Conservation (phyloP, 35 echinoderm and acorn worm genomes). For the Patiria miniata region DNA sequence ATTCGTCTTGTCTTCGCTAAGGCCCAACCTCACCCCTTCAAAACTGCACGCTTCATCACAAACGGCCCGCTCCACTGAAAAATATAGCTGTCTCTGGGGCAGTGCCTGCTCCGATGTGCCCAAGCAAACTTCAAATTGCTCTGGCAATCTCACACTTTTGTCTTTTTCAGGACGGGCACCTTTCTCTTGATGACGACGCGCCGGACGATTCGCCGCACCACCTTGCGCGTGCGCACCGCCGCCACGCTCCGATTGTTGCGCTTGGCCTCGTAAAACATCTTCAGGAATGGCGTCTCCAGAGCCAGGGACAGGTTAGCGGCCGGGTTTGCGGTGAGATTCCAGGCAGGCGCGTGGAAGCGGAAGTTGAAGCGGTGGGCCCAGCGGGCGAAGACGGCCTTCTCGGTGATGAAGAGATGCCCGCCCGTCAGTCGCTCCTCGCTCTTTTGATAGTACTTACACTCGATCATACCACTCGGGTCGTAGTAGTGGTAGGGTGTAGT, state of each 20-base stretch:
- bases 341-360: constrained; percentile 68
- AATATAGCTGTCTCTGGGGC: too few relatives aligned
- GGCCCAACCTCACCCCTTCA: too few relatives aligned
- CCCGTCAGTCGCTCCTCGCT: constrained; percentile 71
- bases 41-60: too few relatives aligned
- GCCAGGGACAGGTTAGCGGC: neutral
- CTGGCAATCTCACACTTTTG: neutral
- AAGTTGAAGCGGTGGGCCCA: constrained; percentile 88
- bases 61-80: too few relatives aligned
- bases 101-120: too few relatives aligned
- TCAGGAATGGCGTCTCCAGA: constrained; percentile 61
- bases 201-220: constrained; percentile 44
- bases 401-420: constrained; percentile 92
- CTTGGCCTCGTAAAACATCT: constrained; percentile 55
- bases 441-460: constrained; percentile 84
- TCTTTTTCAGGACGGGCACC: constrained; percentile 50
- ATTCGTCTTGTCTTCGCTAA: too few relatives aligned
- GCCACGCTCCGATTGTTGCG: constrained; percentile 26
- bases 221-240: constrained; percentile 11
- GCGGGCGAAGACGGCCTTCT: constrained; percentile 90
- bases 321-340: constrained; percentile 28
- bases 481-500: constrained; percentile 86
- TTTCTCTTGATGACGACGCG: constrained; percentile 48
- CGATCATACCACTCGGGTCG: constrained; percentile 60
- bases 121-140: too few relatives aligned